Evolutionary conservation across 2,797 vertebrate species (phyloP).

Genomic region (Megalops cyprinoides): DNA sequence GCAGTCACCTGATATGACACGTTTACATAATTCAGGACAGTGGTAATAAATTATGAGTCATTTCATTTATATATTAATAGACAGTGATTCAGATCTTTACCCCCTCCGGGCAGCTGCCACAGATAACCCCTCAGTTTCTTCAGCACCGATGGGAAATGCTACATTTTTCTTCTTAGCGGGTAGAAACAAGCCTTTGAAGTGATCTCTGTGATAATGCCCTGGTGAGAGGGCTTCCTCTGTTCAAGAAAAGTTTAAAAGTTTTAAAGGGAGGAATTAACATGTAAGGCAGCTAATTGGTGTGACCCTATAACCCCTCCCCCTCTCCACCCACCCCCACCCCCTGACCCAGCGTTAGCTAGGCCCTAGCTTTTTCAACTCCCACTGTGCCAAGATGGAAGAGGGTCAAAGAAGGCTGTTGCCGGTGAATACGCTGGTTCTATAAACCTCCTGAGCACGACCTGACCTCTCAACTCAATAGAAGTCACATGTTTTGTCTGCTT

Average conservation of each 20-base stretch:
- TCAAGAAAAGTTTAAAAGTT: not conserved
- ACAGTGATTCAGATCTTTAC: constrained; percentile 1
- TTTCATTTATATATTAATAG: constrained; percentile 13
- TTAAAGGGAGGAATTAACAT: constrained; percentile 7
- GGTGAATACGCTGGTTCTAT: not conserved
- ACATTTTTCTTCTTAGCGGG: constrained; percentile 44
- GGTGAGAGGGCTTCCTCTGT: constrained; percentile 46
- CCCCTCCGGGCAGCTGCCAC: constrained; percentile 41
- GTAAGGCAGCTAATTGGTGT: constrained; percentile 28
- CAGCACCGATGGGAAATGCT: constrained; percentile 41
- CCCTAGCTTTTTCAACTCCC: not conserved
- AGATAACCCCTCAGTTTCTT: constrained; percentile 51
- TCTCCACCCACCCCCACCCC: not conserved
- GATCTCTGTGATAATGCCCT: constrained; percentile 42
- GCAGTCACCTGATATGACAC: constrained; percentile 35
- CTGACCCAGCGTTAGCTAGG: not conserved
- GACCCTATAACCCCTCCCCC: not conserved
- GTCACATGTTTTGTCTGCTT: not conserved
- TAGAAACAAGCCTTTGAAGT: constrained; percentile 32
- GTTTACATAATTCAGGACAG: constrained; percentile 38
- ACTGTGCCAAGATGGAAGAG: not conserved
- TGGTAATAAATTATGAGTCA: constrained; percentile 32
- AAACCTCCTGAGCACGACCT: constrained; percentile 4
- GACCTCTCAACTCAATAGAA: constrained; percentile 19
- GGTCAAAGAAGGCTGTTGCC: not conserved